Conservation (phyloP, 2,797 vertebrate genomes). For the Toxotes lorentzi region DNA sequence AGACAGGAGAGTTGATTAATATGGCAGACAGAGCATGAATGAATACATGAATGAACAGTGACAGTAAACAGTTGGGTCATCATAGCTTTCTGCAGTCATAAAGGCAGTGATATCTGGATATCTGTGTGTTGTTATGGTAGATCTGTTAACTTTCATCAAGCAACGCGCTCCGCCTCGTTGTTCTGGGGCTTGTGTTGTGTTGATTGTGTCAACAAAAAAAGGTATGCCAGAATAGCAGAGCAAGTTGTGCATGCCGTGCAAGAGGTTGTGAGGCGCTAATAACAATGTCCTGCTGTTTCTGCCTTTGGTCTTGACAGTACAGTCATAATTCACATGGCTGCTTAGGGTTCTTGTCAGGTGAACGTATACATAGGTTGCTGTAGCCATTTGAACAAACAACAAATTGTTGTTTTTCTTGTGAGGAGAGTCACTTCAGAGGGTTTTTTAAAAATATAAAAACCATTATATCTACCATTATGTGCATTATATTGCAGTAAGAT, state of each 20-base stretch:
- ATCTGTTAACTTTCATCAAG: not conserved
- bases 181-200: not conserved
- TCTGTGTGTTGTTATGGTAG: slow-evolving; percentile 8
- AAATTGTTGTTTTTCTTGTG: not conserved
- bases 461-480: not conserved
- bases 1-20: not conserved
- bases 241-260: not conserved
- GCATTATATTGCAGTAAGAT: slow-evolving; percentile 4
- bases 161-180: not conserved
- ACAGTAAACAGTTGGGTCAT: not conserved
- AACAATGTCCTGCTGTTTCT: not conserved
- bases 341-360: not conserved
- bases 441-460: not conserved
- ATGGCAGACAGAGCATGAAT: not conserved
- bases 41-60: not conserved
- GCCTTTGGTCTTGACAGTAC: not conserved
- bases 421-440: not conserved
- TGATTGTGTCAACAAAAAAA: not conserved
- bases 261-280: not conserved
- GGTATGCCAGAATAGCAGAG: not conserved
- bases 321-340: not conserved
- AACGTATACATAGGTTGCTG: not conserved
- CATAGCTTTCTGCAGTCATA: too few relatives aligned
- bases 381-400: not conserved
- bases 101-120: not conserved